Evolutionary conservation across 2,888 invertebrate species (phyloP).

Genomic region (Buathra laborator): DNA sequence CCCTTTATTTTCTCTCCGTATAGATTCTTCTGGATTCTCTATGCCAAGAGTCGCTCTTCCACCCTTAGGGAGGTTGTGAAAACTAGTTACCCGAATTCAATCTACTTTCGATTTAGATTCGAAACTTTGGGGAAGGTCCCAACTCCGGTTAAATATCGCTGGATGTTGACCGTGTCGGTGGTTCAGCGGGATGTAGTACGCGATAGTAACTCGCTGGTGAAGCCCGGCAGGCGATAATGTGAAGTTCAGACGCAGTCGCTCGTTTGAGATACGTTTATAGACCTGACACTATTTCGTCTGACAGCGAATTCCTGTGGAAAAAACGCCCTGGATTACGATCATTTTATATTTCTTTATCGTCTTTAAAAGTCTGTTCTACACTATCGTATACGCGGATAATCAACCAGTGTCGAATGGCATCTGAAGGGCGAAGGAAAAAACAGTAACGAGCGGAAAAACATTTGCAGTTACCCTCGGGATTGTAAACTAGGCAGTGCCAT

Average conservation of each 20-base stretch:
- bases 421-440: background rate
- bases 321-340: background rate
- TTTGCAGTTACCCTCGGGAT: background rate
- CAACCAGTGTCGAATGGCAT: background rate
- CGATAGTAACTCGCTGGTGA: background rate
- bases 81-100: slow-evolving; percentile 65
- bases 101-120: slow-evolving; percentile 64
- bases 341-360: background rate
- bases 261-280: background rate
- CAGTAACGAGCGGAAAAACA: background rate
- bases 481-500: slow-evolving; percentile 3
- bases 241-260: background rate
- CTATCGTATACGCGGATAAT: background rate
- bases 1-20: slow-evolving; percentile 1
- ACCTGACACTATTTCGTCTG: background rate
- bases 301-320: background rate
- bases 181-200: slow-evolving; percentile 34
- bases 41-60: slow-evolving; percentile 18
- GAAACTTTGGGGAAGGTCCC: slow-evolving; percentile 52
- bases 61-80: slow-evolving; percentile 49
- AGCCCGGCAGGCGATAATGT: background rate
- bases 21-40: slow-evolving; percentile 4
- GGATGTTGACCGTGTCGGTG: background rate
- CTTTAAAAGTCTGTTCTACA: background rate
- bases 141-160: slow-evolving; percentile 57